phyloP scores from a whole-genome alignment of 2,888 invertebrate species.

The Caenorhabditis angaria region DNA sequence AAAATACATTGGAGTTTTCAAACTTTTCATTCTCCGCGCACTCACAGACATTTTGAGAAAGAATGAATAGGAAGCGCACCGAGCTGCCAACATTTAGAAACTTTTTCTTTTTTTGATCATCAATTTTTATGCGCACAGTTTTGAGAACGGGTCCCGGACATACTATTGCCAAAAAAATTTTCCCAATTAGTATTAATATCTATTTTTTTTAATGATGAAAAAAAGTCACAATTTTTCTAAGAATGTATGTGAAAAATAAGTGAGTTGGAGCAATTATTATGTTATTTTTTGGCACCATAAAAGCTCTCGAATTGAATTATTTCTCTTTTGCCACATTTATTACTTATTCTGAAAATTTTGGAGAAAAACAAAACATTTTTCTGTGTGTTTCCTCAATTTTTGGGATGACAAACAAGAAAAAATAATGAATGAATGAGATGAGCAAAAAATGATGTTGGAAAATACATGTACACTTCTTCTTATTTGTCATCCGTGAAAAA shows the following conservation, averaged over 20 bases:
- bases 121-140: too few species aligned
- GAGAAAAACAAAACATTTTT: neutral
- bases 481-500: conserved; percentile 7
- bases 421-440: neutral
- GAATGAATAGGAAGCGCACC: too few species aligned
- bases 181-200: conserved; percentile 7
- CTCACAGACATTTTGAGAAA: too few species aligned
- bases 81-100: too few species aligned
- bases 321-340: neutral
- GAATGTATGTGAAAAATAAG: neutral
- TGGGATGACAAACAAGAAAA: neutral
- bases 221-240: too few species aligned
- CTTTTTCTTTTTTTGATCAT: too few species aligned
- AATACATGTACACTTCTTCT: neutral
- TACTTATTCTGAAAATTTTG: neutral
- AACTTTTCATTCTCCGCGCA: too few species aligned
- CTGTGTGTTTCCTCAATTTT: neutral
- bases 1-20: too few species aligned
- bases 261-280: neutral
- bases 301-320: too few species aligned
- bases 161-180: too few species aligned
- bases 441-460: neutral
- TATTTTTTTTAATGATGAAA: too few species aligned
- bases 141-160: too few species aligned
- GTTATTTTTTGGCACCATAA: neutral